phyloP scores from a whole-genome alignment of 1,140 invertebrate genomes.

The Drosophila aff. region DNA sequence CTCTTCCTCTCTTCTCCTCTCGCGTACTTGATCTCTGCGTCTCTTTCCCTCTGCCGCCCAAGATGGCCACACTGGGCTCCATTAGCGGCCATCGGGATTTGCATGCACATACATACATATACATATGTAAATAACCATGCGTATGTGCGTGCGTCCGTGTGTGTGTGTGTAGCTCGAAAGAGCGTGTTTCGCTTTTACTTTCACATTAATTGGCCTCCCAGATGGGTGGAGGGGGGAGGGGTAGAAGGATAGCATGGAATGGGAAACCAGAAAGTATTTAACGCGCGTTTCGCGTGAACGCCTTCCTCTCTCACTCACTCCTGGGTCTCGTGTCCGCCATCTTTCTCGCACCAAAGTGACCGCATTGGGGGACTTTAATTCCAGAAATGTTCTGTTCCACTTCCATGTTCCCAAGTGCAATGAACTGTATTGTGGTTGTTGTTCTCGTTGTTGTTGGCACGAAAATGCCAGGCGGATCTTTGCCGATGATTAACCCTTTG shows the following conservation, averaged over 20 bases:
- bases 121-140: not conserved
- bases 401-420: conserved; percentile 22
- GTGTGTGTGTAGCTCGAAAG: not conserved
- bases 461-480: conserved; percentile 12
- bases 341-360: conserved; percentile 17
- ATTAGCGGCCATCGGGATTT: conserved; percentile 57
- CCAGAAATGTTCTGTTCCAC: conserved; percentile 23
- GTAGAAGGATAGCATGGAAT: not conserved
- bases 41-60: conserved; percentile 18
- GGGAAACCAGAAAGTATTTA: conserved; percentile 62
- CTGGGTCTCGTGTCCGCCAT: not conserved
- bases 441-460: not conserved
- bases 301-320: not conserved
- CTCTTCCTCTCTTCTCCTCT: not conserved
- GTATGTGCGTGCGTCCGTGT: not conserved
- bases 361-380: conserved; percentile 27
- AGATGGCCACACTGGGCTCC: conserved; percentile 45
- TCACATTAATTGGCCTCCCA: conserved; percentile 57
- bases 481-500: conserved; percentile 17
- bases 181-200: conserved; percentile 55
- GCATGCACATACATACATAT: conserved; percentile 1
- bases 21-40: not conserved
- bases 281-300: conserved; percentile 69
- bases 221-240: not conserved
- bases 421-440: conserved; percentile 17